Evolutionary conservation across 2,888 invertebrate species (phyloP).

Genomic region (Hypomecis atomaria): DNA sequence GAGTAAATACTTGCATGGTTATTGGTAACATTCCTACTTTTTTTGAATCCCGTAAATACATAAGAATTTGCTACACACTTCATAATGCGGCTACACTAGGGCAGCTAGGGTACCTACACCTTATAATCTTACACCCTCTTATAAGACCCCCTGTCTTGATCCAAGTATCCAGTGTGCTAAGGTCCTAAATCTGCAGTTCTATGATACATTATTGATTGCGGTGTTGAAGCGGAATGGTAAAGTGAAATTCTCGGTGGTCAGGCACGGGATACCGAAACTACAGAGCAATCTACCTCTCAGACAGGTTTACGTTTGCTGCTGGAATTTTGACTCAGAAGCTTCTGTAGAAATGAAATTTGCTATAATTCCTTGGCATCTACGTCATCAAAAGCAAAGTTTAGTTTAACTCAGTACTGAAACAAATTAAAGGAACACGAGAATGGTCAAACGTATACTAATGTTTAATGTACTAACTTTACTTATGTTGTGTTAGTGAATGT

Average conservation of each 20-base stretch:
- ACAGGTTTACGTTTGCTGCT: neutral
- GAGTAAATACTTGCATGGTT: too few species aligned
- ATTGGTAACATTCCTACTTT: too few species aligned
- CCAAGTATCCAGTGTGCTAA: constrained; percentile 1
- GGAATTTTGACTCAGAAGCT: neutral
- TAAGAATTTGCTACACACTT: too few species aligned
- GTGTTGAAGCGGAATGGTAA: constrained; percentile 8
- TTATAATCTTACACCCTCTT: neutral
- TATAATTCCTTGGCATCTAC: too few species aligned
- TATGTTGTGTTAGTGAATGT: too few species aligned
- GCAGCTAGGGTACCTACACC: too few species aligned
- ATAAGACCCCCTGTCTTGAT: neutral
- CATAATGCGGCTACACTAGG: too few species aligned
- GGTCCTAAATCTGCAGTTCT: constrained; percentile 14
- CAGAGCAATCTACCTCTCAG: neutral
- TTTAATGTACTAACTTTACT: too few species aligned
- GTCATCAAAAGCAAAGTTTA: too few species aligned
- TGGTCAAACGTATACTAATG: too few species aligned
- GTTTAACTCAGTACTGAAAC: neutral
- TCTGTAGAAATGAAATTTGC: too few species aligned
- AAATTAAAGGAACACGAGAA: neutral
- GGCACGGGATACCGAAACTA: neutral
- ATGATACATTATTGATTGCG: constrained; percentile 30
- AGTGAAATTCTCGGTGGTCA: constrained; percentile 13
- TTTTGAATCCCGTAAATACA: too few species aligned